phyloP scores from a whole-genome alignment of 1,140 invertebrate genomes.

The Anoplophora glabripennis region DNA sequence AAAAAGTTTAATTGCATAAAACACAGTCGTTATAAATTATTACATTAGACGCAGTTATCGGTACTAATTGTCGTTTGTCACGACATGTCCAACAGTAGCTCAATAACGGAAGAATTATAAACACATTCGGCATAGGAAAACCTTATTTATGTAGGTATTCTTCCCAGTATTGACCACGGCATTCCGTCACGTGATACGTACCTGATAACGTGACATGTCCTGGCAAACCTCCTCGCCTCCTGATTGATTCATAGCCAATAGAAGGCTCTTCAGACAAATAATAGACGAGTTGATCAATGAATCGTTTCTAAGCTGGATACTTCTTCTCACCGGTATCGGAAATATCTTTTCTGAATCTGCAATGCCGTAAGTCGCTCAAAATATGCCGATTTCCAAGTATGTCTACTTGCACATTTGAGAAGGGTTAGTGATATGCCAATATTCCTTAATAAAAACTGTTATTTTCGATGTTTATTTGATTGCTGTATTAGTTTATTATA shows the following conservation, averaged over 20 bases:
- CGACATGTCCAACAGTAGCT: constrained; percentile 13
- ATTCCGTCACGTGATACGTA: constrained; percentile 19
- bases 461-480: no score
- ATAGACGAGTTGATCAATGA: no score
- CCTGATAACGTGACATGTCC: constrained; percentile 20
- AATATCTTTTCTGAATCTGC: no score
- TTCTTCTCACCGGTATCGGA: no score
- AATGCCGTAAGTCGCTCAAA: no score
- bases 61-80: constrained; percentile 15
- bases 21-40: neutral
- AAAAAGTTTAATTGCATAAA: constrained; percentile 14
- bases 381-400: no score
- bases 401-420: no score
- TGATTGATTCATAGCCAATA: constrained; percentile 17
- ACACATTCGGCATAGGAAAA: neutral
- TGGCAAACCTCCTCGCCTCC: constrained; percentile 12
- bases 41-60: constrained; percentile 11
- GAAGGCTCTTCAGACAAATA: neutral
- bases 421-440: no score
- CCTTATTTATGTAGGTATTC: constrained; percentile 18
- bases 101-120: constrained; percentile 5
- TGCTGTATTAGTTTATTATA: no score
- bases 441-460: no score
- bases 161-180: constrained; percentile 17
- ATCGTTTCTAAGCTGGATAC: no score